These are phyloP conservation scores for Tetrapedia diversipes DNA, from an alignment of 2,888 invertebrate species.

Conservation along the genomic window DNA sequence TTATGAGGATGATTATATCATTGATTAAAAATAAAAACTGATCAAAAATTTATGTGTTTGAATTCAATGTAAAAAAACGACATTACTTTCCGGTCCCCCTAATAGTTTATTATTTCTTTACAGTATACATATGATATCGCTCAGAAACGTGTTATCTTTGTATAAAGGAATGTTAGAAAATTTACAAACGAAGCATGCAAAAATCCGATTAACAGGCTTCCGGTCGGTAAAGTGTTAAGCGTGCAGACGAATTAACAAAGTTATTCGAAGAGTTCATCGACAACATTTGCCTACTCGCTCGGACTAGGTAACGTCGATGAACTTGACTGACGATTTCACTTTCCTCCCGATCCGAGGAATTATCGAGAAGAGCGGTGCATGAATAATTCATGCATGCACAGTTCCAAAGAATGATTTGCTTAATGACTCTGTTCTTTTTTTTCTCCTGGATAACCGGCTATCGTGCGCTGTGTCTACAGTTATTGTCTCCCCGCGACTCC, in stretches of 20 bases:
- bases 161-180: too few species aligned
- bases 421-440: constrained; percentile 63
- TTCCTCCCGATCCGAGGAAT: constrained; percentile 63
- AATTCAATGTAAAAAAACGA: too few species aligned
- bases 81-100: too few species aligned
- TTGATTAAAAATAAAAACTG: too few species aligned
- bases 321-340: constrained; percentile 69
- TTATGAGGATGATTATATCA: too few species aligned
- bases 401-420: constrained; percentile 70
- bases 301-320: constrained; percentile 59
- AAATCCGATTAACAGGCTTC: too few species aligned
- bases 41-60: too few species aligned
- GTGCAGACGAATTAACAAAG: not conserved
- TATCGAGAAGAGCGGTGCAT: constrained; percentile 65
- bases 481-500: constrained; percentile 40
- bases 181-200: too few species aligned
- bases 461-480: constrained; percentile 45
- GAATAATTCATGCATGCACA: constrained; percentile 68
- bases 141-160: too few species aligned
- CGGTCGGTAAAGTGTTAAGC: too few species aligned
- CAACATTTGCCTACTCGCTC: not conserved
- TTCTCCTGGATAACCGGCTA: constrained; percentile 41
- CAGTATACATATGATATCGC: too few species aligned
- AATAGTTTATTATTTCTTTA: too few species aligned
- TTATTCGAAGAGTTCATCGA: not conserved